Evolutionary conservation across 2,113 vertebrate species (phyloP).

Genomic region (Thunnus maccoyii): DNA sequence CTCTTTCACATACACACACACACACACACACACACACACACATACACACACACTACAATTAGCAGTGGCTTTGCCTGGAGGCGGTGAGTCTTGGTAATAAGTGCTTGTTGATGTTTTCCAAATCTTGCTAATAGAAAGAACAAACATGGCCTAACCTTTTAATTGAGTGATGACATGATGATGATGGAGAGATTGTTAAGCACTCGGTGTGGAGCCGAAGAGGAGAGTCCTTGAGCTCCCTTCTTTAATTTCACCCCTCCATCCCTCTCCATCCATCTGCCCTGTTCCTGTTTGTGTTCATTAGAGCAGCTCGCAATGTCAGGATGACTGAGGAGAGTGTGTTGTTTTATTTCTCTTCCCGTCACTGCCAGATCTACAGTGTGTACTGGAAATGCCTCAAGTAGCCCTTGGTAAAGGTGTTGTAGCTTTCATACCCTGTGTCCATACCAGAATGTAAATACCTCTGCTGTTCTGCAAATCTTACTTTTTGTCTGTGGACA

Average conservation of each 20-base stretch:
- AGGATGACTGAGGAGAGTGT: constrained; percentile 7
- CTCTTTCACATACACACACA: constrained; percentile 16
- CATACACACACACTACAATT: constrained; percentile 55
- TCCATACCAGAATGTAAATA: not conserved
- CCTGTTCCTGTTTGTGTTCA: constrained; percentile 69
- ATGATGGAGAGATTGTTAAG: constrained; percentile 76
- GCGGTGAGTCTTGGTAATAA: constrained; percentile 69
- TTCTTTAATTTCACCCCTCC: constrained; percentile 64
- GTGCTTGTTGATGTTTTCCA: constrained; percentile 82
- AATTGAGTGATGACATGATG: constrained; percentile 84
- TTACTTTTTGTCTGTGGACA: not conserved
- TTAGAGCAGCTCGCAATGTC: constrained; percentile 36
- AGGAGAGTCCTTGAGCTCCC: constrained; percentile 51
- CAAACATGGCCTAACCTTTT: constrained; percentile 85
- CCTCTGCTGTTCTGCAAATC: not conserved
- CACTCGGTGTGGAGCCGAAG: constrained; percentile 43
- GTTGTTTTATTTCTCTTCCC: not conserved
- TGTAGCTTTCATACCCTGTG: not conserved
- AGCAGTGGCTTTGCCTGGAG: constrained; percentile 61
- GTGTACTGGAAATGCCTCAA: not conserved
- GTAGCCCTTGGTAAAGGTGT: not conserved
- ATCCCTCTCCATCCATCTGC: constrained; percentile 36
- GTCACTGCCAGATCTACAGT: not conserved
- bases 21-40: constrained; percentile 44
- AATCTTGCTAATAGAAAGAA: constrained; percentile 80